Base-by-base conservation (phyloP, 2,888 invertebrate species). In the Andrena fulva region DNA sequence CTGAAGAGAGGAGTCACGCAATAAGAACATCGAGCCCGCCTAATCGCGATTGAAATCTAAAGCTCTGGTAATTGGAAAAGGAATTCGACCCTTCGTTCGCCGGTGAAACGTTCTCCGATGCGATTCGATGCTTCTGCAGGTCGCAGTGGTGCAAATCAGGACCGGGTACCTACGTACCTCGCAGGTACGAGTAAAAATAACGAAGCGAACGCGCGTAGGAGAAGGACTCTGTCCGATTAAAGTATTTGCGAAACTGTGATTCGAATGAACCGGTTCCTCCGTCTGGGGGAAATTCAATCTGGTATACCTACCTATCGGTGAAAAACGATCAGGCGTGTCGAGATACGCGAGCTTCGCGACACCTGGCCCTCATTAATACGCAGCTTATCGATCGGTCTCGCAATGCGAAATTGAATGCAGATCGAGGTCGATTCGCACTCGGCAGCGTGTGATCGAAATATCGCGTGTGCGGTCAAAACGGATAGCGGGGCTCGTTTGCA, bases 311-410 rank as follows among this genome's bases (percentile, higher is more conserved):
- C 1, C 42, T 42, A 42, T 42, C 42, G 42, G 42, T 42, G 42
- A 42, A 42, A 42, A 42, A 42, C 24, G 24, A 27, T 24, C 10
- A 5, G 24, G 56, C 20, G 7, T 56, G 24, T 10, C 56, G 24
- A 27, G 10, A 56, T 56, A 56, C 56, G 56, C 20, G 56, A 56
- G 56, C 24, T 56, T 24, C 33, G 62, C 62, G 27, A 64, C 72
- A 73, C 63, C 64, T 66, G 64, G 42, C 54, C 7, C 66, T 66
- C 73, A 24, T 66, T 66, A 42, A 66, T 64, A 59, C 24, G 29
- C 20, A n/a, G 50, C 29, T 59, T 50, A 42, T 73, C 48, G 35
- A 62, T 33, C 20, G 31, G 20, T 10, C 54, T 12, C 50, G 42
- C 16, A 48, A 73, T 56, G 24, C 31, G 24, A 60, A 48, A 48